Base-by-base conservation (phyloP, 2,888 invertebrate genomes). In the Conus canariensis region DNA sequence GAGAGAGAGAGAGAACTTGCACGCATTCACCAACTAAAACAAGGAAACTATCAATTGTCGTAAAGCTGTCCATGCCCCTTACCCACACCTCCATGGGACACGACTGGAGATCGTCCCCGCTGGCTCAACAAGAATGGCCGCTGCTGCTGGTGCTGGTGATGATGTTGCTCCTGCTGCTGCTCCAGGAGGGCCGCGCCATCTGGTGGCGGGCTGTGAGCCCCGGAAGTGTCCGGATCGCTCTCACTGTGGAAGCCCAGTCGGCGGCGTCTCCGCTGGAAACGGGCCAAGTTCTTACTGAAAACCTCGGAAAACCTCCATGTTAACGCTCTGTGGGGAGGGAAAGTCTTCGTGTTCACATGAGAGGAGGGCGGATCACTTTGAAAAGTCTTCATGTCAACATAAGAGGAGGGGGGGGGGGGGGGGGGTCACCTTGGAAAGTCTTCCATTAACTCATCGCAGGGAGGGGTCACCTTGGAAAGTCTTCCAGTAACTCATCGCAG, bases 211-310 rank as follows among this genome's bases (percentile, higher is more conserved):
- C 74, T 74, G 74, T 87, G 87, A 19, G 59, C 67, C 12, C 85
- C 85, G 22, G 19, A 19, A 12, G 77, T 25, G 25, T 87, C 87
- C 0, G 56, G 74, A 14, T 87, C 87, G 19, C 87, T 74, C 74
- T 87, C 87, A 12, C 87, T 87, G 87, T 70, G 14, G n/a, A 56
- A 14, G 56, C 56, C 9, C 70, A 70, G 58, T n/a, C 74, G 87
- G 5, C 87, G 74, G 14, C 74, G 87, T 58, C 82, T 12, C n/a
- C 87, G 70, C 87, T 74, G 58, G 19, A 87, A 70, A 16, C 58
- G 70, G 74, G 74, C 58, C 87, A 87, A 45, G 58, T 74, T 87
- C 74, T 87, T 87, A n/a, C 87, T 87, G 87, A 30, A 87, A 87
- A 64, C 64, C 64, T 80, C 10, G 30, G 30, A 12, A 80, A 30